Base-by-base conservation (phyloP, 1,140 invertebrate genomes). In the Bemisia tabaci region DNA sequence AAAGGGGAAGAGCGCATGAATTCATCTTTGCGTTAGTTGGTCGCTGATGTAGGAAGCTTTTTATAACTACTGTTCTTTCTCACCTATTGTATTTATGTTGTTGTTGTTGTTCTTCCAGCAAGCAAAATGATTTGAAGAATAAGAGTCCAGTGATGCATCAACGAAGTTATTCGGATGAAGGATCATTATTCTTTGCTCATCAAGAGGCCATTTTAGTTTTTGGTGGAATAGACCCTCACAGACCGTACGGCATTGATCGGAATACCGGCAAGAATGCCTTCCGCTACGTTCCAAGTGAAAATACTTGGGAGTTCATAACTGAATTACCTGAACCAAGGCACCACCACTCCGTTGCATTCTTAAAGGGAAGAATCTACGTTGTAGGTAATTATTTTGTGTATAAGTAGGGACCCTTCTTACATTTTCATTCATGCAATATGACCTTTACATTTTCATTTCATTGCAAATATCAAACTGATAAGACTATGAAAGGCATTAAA, bases 141-240 rank as follows among this genome's bases (percentile, higher is more conserved):
- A 2, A 12, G 11, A 69, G 64, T 22, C 22, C 62, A 12, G 68
- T 68, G 23, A 69, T 33, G 33, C 5, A 17, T 48, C 33, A 48
- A 17, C 33, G 33, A 17, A 48, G 17, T 17, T 48, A 48, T 48
- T 17, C 17, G 33, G 33, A 48, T 9, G 33, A 48, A 48, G 33
- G 33, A 48, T 64, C 82, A 0, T 73, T 84, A 2, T 84, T 82
- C 72, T 78, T 79, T 67, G 73, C 78, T 68, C 78, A 82, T 33
- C 72, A 79, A 12, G 82, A 84, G 68, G 78, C 82, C 1, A 78
- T 84, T 12, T 72, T 84, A 1, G 79, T 85, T 2, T 82, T 84
- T 69, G 84, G 83, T 2, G 83, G 84, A 0, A 78, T 82, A 11
- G 82, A 85, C 72, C 81, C 81, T n/a, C 80, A 84, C 67, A 74